Evolutionary conservation across 2,888 invertebrate genomes (phyloP).

Genomic region (Pimpla rufipes): DNA sequence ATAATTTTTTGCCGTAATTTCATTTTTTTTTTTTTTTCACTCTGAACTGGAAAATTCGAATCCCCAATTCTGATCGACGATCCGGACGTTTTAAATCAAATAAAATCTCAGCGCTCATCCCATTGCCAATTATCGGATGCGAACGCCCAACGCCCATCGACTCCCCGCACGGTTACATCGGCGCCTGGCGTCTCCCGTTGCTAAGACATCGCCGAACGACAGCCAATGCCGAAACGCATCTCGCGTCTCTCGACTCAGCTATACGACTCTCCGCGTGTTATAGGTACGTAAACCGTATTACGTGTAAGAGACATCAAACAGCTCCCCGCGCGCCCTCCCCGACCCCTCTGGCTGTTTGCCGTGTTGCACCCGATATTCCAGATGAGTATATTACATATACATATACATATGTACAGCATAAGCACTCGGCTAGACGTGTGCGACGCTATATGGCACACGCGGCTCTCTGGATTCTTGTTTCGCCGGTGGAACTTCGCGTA

Average conservation of each 20-base stretch:
- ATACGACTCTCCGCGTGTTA: too few species aligned
- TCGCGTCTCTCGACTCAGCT: background rate
- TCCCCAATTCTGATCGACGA: too few species aligned
- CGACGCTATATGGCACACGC: background rate
- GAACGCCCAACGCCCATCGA: too few species aligned
- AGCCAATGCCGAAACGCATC: background rate
- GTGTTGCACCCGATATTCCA: conserved; percentile 64
- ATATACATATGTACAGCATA: conserved; percentile 41
- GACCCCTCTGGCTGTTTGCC: conserved; percentile 36
- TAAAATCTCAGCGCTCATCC: too few species aligned
- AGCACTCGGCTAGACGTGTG: background rate
- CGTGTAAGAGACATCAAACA: background rate
- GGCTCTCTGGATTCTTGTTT: background rate
- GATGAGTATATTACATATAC: conserved; percentile 49
- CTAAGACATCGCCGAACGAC: background rate
- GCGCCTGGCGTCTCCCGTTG: too few species aligned
- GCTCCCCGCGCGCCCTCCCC: background rate
- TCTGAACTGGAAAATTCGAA: too few species aligned
- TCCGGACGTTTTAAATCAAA: too few species aligned
- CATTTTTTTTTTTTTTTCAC: too few species aligned
- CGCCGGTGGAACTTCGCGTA: too few species aligned
- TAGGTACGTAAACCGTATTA: background rate
- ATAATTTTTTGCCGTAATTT: too few species aligned
- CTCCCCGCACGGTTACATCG: too few species aligned
- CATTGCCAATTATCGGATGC: too few species aligned